Base-by-base conservation (phyloP, 2,888 invertebrate genomes). In the Heterodera filipjevi region DNA sequence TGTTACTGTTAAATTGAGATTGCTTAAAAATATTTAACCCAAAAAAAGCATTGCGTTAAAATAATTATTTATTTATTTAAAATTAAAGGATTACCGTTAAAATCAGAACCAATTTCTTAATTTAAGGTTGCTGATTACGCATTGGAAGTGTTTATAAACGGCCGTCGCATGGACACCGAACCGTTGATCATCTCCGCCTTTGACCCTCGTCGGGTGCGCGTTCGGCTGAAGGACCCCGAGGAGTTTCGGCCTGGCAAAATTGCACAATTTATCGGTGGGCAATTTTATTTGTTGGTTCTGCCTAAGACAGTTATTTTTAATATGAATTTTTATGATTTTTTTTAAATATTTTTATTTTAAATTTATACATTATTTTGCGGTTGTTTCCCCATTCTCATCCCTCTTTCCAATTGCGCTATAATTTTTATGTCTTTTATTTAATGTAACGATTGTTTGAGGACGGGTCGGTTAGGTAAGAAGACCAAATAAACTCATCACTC, bases 241-340 rank as follows among this genome's bases (percentile, higher is more conserved):
- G 95, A 94, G 87, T 96, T 95, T 80, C 93, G 95, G 81, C 95
- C 97, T 64, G 96, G 96, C 77, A 95, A 96, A 90, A 95, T 95
- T 82, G 95, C 96, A 89, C 95, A 96, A 91, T 98, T 99, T 90
- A 93, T 94, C 93, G 95, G 95, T 95, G 91, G 89, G n/a, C 49
- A 49, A 16, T 14, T 8, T 49, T 49, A 3, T 19, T 49, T 49
- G 12, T 5, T 44, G 44, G 22, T 44, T n/a, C 32, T n/a, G 22
- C 8, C 3, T 19, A 32, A 8, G 33, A 19, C 27, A 59, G 27
- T 6, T 10, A n/a, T 27, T 59, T 59, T 59, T 59, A 0, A 3
- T 6, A 12, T 27, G 10, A 59, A 59, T 27, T 59, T 14, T 19
- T 49, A 19, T 49, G 16, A 49, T 14, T 44, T 44, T 44, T 44